These are phyloP conservation scores for Azemiops feae DNA, from an alignment of 2,113 vertebrate genomes.

Conservation along the genomic window DNA sequence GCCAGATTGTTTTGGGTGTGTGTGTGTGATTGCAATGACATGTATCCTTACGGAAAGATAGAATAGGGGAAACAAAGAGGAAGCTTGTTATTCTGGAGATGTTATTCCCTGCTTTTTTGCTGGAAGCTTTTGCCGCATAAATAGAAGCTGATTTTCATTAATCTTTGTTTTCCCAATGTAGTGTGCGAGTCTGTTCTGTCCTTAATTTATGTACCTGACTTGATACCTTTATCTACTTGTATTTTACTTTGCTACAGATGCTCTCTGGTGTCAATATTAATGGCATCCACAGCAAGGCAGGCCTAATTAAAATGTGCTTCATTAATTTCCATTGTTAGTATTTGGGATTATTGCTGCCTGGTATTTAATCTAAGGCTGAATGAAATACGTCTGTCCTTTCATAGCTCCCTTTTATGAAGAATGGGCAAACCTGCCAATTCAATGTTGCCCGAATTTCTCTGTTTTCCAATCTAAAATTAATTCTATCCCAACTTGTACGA, in stretches of 20 bases:
- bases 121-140: neutral
- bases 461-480: neutral
- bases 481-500: neutral
- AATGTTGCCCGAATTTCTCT: neutral
- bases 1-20: neutral
- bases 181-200: neutral
- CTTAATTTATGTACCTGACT: slow-evolving; percentile 6
- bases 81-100: neutral
- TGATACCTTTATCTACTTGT: neutral
- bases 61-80: slow-evolving; percentile 18
- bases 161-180: neutral
- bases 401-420: neutral
- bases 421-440: neutral
- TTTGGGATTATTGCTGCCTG: neutral
- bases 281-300: neutral
- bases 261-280: neutral
- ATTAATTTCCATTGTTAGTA: neutral
- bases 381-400: neutral
- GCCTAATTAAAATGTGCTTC: neutral
- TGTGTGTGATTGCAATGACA: slow-evolving; percentile 26
- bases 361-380: neutral
- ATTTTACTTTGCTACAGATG: neutral
- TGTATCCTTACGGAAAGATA: slow-evolving; percentile 34
- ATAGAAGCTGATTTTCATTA: neutral
- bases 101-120: neutral